A percentile compares a stretch with the other conserved stretches of the same genome.
Evolutionary conservation across 2,888 invertebrate genomes (phyloP).

Genomic region (Schizaphis graminum): DNA sequence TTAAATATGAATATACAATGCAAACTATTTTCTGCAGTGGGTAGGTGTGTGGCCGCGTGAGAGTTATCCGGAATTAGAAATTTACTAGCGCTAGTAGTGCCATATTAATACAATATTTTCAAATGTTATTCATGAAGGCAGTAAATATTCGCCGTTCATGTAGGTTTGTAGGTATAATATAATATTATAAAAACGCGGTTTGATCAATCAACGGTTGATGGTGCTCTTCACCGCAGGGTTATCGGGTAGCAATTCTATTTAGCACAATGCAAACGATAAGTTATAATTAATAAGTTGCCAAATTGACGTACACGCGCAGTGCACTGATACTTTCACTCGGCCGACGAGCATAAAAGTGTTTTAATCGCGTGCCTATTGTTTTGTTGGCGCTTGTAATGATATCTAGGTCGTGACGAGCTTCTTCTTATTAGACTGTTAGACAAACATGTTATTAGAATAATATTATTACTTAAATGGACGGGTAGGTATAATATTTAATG

Average conservation of each 20-base stretch:
- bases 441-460: constrained; percentile 44
- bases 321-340: constrained; percentile 47
- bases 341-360: background rate
- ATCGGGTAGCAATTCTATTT: background rate
- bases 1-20: background rate
- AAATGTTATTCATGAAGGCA: background rate
- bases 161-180: background rate
- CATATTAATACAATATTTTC: no score
- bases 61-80: background rate
- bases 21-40: background rate
- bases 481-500: background rate
- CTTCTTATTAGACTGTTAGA: constrained; percentile 43
- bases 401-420: constrained; percentile 51
- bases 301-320: background rate
- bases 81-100: background rate
- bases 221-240: background rate
- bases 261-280: background rate
- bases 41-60: background rate
- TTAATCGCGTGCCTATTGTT: constrained; percentile 47
- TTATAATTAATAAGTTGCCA: background rate
- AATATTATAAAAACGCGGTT: background rate
- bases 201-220: background rate
- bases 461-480: background rate
- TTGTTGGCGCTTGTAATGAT: background rate
- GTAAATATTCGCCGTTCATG: background rate